phyloP scores from a whole-genome alignment of 2,113 vertebrate genomes.

The Raja brachyura region DNA sequence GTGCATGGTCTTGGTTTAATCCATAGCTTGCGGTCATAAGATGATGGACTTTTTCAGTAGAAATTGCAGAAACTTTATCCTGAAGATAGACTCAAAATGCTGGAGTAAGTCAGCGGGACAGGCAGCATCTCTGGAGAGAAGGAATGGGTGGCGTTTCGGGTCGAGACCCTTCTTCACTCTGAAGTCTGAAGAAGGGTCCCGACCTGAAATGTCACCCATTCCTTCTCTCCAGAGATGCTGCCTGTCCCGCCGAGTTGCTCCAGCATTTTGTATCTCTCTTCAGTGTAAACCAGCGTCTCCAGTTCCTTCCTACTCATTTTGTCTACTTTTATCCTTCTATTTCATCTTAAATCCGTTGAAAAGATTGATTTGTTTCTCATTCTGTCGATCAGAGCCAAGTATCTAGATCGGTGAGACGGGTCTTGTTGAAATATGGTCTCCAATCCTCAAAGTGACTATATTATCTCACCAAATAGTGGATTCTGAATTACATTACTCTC shows the following conservation, averaged over 20 bases:
- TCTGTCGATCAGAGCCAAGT: neutral
- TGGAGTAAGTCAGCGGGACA: no score
- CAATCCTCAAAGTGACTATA: neutral
- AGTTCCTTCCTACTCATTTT: no score
- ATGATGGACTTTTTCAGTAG: neutral
- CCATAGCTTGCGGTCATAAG: neutral
- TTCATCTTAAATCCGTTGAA: neutral
- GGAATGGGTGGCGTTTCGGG: no score
- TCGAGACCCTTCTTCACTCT: no score
- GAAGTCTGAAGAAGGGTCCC: no score
- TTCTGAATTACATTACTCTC: neutral
- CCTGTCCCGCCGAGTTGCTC: no score
- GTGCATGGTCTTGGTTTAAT: neutral
- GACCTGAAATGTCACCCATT: no score
- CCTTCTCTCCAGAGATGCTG: no score
- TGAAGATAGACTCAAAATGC: no score
- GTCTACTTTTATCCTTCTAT: neutral
- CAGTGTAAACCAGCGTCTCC: no score
- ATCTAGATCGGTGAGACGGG: neutral
- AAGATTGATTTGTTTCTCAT: neutral
- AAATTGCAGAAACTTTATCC: neutral
- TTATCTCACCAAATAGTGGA: neutral
- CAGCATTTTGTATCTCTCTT: no score
- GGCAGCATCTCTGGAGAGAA: no score
- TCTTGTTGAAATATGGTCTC: neutral